Evolutionary conservation across 2,888 invertebrate species (phyloP), one percentile per base, ranked within the genome.

Genomic region (Ptychoptera contaminata): DNA sequence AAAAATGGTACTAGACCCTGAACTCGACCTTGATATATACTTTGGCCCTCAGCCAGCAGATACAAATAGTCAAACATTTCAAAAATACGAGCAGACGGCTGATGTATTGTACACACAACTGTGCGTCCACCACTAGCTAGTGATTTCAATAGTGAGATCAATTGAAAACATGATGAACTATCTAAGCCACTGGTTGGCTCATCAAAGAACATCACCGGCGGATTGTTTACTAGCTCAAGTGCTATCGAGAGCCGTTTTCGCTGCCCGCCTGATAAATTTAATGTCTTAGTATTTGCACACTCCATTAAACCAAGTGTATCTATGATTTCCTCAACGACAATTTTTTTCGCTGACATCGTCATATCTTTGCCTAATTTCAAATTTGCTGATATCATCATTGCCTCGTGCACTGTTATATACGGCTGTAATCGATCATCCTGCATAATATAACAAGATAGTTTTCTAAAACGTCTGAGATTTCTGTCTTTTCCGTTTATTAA

Each of bases 181-280:
- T 94, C 94, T 63, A 94, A 68, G 14, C 94, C 94, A 56, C 91
- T 82, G 36, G 84, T 85, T 2, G 93, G 93, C 64, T 94, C 93
- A 58, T 94, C 93, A 60, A 94, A 92, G 67, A 93, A 94, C 91
- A 94, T 93, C 48, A 94, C 87, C 50, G 93, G 93, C 16, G 94
- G 93, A 69, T 93, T 92, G 67, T 92, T 92, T 42, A 93, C 91
- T 61, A 93, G 72, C 67, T 93, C 92, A 59, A 90, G 68, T 44
- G 91, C 92, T 57, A 93, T 91, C 7, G 91, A 90, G 49, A 92
- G 69, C 46, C 92, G 73, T 63, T 93, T 93, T 50, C 87, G 74
- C 67, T 93, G 92, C 0, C 92, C 92, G 15, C 92, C 92, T 8
- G 91, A 91, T 37, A 93, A 72, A 58, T 79, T 82, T 42, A 76